These are phyloP conservation scores for Nemotelus pantherinus DNA, from an alignment of 2,888 invertebrate genomes.

Conservation along the genomic window DNA sequence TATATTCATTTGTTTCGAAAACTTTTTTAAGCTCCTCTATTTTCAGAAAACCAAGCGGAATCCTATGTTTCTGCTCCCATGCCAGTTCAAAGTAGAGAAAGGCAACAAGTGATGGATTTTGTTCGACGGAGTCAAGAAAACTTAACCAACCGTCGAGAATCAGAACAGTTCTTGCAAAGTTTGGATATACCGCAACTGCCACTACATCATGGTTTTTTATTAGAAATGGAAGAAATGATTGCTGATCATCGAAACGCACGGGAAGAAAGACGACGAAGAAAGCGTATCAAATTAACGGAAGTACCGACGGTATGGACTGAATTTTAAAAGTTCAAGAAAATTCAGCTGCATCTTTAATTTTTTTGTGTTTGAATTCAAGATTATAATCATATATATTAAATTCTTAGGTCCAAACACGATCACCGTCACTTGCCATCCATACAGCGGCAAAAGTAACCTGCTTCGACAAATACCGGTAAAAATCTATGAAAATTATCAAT, in stretches of 20 bases:
- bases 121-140: not conserved
- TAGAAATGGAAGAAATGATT: not conserved
- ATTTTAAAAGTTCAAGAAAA: no score
- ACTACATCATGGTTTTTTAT: not conserved
- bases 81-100: no score
- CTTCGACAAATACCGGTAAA: no score
- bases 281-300: not conserved
- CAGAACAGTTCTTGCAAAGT: not conserved
- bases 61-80: not conserved
- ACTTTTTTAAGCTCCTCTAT: not conserved
- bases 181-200: not conserved
- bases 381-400: no score
- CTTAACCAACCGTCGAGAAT: slow-evolving; percentile 7
- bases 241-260: not conserved
- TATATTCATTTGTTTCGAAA: no score
- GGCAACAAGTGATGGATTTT: not conserved
- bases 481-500: no score
- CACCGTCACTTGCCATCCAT: no score
- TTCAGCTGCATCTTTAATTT: no score
- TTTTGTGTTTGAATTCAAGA: no score
- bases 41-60: slow-evolving; percentile 1
- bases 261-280: not conserved
- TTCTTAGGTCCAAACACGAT: no score
- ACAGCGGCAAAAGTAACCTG: no score
- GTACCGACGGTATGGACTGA: not conserved